phyloP scores from a whole-genome alignment of 2,113 vertebrate species.

The Zosterops hypoxanthus region DNA sequence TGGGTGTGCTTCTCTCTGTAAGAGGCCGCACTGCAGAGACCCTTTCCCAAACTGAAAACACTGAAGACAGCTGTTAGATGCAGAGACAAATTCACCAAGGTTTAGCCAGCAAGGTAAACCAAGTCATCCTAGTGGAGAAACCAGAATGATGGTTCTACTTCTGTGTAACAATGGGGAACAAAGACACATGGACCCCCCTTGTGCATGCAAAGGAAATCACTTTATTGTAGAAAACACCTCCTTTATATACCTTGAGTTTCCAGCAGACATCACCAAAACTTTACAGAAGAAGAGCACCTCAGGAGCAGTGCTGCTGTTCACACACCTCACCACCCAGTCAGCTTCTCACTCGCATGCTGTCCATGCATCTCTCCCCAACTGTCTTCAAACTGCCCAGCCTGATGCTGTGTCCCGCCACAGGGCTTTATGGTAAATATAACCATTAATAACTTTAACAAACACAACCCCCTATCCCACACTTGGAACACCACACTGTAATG shows the following conservation, averaged over 20 bases:
- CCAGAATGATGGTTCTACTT: not conserved
- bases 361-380: too few relatives aligned
- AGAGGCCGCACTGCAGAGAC: not conserved
- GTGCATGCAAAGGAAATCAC: not conserved
- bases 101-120: not conserved
- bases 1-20: not conserved
- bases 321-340: too few relatives aligned
- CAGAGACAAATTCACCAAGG: not conserved
- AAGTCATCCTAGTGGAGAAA: not conserved
- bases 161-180: not conserved
- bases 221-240: not conserved
- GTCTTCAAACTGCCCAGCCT: not conserved
- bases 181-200: not conserved
- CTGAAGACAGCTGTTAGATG: not conserved
- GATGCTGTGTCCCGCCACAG: not conserved
- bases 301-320: not conserved
- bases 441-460: not conserved
- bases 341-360: not conserved
- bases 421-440: not conserved
- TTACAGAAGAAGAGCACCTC: not conserved
- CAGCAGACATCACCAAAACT: not conserved
- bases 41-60: not conserved
- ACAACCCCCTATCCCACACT: not conserved
- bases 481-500: not conserved
- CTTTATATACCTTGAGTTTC: not conserved